Conservation (phyloP, 2,888 invertebrate species). For the Drosophila neonasuta region DNA sequence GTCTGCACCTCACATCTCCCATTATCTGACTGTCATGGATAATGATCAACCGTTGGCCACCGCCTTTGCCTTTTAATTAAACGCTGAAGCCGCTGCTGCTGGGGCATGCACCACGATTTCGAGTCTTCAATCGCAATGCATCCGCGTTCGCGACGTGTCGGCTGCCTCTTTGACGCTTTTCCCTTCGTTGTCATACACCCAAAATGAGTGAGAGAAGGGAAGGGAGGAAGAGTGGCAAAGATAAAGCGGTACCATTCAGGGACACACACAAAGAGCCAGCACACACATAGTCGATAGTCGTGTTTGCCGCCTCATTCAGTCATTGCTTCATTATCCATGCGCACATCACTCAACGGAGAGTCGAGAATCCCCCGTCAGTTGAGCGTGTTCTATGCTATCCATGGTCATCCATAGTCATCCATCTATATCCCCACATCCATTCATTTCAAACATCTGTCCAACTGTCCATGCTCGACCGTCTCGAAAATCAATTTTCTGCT, state of each 20-base stretch:
- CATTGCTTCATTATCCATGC: slow-evolving; percentile 71
- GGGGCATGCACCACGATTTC: slow-evolving; percentile 8
- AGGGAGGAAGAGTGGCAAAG: neutral
- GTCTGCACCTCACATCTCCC: slow-evolving; percentile 11
- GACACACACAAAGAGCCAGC: slow-evolving; percentile 40
- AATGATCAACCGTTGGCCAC: slow-evolving; percentile 70
- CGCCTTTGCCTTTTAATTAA: slow-evolving; percentile 76
- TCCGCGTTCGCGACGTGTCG: slow-evolving; percentile 29
- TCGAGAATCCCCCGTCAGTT: slow-evolving; percentile 25
- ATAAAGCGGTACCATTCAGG: slow-evolving; percentile 44
- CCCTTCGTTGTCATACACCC: slow-evolving; percentile 26
- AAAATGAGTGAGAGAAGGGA: slow-evolving; percentile 1
- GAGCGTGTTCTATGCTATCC: slow-evolving; percentile 27
- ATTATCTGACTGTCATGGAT: slow-evolving; percentile 61
- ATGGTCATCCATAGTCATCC: slow-evolving; percentile 39
- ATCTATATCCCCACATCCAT: slow-evolving; percentile 23
- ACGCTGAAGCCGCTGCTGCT: slow-evolving; percentile 63
- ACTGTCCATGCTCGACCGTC: slow-evolving; percentile 21
- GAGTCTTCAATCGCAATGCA: slow-evolving; percentile 12
- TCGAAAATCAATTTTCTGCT: slow-evolving; percentile 63
- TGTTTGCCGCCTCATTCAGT: slow-evolving; percentile 54
- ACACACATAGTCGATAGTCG: slow-evolving; percentile 32
- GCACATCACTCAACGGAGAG: slow-evolving; percentile 66
- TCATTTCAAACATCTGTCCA: slow-evolving; percentile 22
- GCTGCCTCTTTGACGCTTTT: slow-evolving; percentile 61